Percentiles rank a stretch among this genome's conserved stretches.
Conservation (phyloP, 2,888 invertebrate species). For the Macrosiphum euphorbiae region DNA sequence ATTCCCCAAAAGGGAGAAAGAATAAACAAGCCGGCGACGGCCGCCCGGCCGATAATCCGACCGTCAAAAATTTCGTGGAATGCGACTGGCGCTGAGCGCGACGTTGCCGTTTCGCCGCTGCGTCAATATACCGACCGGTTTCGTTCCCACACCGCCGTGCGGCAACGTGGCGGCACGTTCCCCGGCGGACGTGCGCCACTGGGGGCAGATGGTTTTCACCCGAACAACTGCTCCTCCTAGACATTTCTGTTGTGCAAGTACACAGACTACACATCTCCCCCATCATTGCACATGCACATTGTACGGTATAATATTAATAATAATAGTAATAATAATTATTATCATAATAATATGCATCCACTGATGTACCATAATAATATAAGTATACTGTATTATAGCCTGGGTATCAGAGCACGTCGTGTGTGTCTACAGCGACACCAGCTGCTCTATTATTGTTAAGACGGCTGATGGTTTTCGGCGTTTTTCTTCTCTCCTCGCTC, state of each 20-base stretch:
- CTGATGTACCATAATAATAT: no score
- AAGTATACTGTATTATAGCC: background rate
- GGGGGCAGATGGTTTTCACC: conserved; percentile 54
- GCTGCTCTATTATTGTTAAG: background rate
- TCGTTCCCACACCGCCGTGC: background rate
- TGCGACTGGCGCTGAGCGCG: conserved; percentile 43
- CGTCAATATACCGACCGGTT: conserved; percentile 51
- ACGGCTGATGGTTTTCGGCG: background rate
- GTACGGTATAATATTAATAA: background rate
- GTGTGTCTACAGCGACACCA: background rate
- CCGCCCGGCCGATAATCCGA: background rate
- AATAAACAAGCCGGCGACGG: conserved; percentile 22
- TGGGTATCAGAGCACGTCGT: background rate
- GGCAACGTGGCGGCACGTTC: conserved; percentile 64
- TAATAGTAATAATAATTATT: background rate
- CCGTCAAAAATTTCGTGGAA: conserved; percentile 47
- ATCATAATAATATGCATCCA: background rate
- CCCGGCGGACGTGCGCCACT: conserved; percentile 3
- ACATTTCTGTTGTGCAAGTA: conserved; percentile 55
- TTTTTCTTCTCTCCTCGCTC: background rate
- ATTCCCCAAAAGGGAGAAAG: conserved; percentile 1
- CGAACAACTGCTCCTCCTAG: conserved; percentile 44
- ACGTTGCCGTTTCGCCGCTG: conserved; percentile 44
- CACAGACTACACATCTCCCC: conserved; percentile 4
- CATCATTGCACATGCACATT: background rate